Evolutionary conservation across 2,113 vertebrate genomes (phyloP), one percentile per base, ranked within the genome.

Genomic region (Phrynosoma blainvillii): DNA sequence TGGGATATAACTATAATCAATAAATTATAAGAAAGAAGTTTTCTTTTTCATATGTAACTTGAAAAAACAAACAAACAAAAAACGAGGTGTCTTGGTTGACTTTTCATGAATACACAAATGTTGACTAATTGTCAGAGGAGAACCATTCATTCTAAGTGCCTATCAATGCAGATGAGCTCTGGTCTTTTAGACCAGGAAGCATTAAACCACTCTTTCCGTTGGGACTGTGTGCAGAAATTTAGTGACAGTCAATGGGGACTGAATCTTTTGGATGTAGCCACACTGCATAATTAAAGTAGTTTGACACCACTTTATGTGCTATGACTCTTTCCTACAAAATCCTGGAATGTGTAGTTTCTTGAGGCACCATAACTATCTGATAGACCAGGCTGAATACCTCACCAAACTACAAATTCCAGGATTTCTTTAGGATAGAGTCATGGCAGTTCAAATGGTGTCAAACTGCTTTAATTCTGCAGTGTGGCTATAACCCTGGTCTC

Each of bases 201-300:
- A 23, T 10, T 40, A 62, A 21, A 42, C 56, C 16, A 62, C 9
- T 66, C 36, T 76, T 13, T 36, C 59, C 0, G 32, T 76, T 76
- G 66, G 85, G 87, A 83, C 20, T n/a, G 23, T 47, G 68, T 9
- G 14, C n/a, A 84, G 68, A 92, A 54, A 54, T 82, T 71, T 52
- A 80, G 73, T 5, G 40, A 82, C 36, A 74, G 54, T 87, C 83
- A 65, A 70, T 82, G 78, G 16, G 13, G 83, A 87, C 82, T 81
- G 83, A 9, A 56, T 4, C 12, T 56, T 9, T 36, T 36, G 36
- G 36, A 36, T 36, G 36, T 47, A 47, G 47, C 4, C 47, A 47
- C 47, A 47, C 47, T 47, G 4, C 47, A 47, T 2, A 47, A 47
- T 47, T 47, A 47, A 47, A 47, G 47, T 4, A 47, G 47, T 47